Percentiles rank a stretch among this genome's conserved stretches.
phyloP scores from a whole-genome alignment of 2,888 invertebrate species.

The Labia minor region DNA sequence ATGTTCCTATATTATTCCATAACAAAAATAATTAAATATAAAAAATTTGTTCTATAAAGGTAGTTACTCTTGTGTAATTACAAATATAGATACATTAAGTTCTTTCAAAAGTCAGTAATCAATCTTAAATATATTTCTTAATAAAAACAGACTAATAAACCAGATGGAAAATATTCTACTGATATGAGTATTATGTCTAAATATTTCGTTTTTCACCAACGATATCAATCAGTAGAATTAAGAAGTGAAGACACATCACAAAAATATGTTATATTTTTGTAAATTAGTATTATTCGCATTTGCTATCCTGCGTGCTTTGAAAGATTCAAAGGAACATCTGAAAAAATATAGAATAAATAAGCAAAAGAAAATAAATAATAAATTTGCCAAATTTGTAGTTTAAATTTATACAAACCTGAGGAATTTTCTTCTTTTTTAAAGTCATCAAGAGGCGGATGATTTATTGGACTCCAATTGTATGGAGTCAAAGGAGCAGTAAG shows the following conservation, averaged over 20 bases:
- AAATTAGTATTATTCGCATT: background rate
- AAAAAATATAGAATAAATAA: constrained; percentile 34
- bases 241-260: background rate
- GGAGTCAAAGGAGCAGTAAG: constrained; percentile 25
- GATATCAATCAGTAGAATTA: background rate
- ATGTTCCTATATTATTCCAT: background rate
- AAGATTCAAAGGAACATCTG: constrained; percentile 83
- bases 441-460: constrained; percentile 27
- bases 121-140: background rate
- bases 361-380: background rate
- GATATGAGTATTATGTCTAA: constrained; percentile 4
- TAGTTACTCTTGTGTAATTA: background rate
- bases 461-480: constrained; percentile 26
- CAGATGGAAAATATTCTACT: constrained; percentile 2
- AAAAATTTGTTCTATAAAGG: background rate
- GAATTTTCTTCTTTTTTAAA: constrained; percentile 39
- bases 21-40: constrained; percentile 4
- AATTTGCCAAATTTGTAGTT: background rate
- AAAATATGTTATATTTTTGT: background rate
- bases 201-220: background rate
- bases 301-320: constrained; percentile 65
- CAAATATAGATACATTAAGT: constrained; percentile 7
- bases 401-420: constrained; percentile 38
- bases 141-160: background rate
- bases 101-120: background rate